A percentile compares a stretch with the other conserved stretches of the same genome.
phyloP scores from a whole-genome alignment of 2,888 invertebrate genomes.

The Fragum fragum region DNA sequence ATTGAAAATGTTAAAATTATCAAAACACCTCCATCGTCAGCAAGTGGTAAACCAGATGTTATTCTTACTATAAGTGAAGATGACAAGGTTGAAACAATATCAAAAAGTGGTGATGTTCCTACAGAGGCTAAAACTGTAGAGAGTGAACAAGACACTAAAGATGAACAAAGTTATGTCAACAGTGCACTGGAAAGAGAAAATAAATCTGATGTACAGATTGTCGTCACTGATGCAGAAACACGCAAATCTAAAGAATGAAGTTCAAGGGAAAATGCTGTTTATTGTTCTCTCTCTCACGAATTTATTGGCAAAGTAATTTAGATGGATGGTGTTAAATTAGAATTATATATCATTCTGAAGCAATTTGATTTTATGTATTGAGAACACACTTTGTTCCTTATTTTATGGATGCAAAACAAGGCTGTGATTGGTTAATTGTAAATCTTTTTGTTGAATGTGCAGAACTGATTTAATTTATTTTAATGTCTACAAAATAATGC shows the following conservation, averaged over 20 bases:
- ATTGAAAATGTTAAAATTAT: constrained; percentile 56
- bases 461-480: neutral
- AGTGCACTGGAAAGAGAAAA: neutral
- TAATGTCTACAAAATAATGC: no score
- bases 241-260: neutral
- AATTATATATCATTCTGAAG: no score
- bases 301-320: no score
- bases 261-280: neutral
- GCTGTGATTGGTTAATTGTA: neutral
- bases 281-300: no score
- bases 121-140: constrained; percentile 6
- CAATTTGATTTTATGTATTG: no score
- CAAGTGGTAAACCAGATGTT: constrained; percentile 32
- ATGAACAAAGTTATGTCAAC: neutral
- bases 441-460: neutral
- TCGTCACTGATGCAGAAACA: constrained; percentile 1
- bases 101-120: neutral
- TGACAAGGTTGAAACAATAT: neutral
- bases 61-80: constrained; percentile 20
- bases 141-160: constrained; percentile 1
- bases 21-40: constrained; percentile 55
- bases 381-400: no score
- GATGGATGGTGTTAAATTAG: no score
- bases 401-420: no score
- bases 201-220: neutral